A percentile compares a stretch with the other conserved stretches of the same genome.
These are phyloP conservation scores for Sardinella longiceps DNA, from an alignment of 2,797 vertebrate species.

Conservation along the genomic window DNA sequence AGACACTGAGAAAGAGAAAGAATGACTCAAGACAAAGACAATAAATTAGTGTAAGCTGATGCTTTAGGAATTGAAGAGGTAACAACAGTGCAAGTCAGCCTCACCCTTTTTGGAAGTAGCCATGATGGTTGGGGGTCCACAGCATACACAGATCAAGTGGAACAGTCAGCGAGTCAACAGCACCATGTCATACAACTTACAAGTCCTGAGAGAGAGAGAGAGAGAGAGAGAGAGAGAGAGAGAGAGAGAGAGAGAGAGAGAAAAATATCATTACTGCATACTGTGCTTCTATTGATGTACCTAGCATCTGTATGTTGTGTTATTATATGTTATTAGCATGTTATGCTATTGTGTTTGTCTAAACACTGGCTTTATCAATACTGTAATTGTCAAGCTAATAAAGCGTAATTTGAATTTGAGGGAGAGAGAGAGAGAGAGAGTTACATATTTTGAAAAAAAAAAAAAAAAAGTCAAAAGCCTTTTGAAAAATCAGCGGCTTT, in stretches of 20 bases:
- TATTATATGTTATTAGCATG: too few species aligned
- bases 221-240: not conserved
- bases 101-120: slow-evolving; percentile 52
- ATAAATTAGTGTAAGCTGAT: not conserved
- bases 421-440: not conserved
- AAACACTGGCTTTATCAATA: too few species aligned
- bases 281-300: too few species aligned
- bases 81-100: too few species aligned
- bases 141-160: slow-evolving; percentile 14
- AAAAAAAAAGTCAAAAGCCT: not conserved
- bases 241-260: not conserved
- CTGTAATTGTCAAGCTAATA: too few species aligned
- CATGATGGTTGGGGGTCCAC: slow-evolving; percentile 33
- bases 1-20: not conserved
- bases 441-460: not conserved
- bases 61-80: not conserved
- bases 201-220: not conserved
- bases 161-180: not conserved
- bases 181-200: slow-evolving; percentile 24
- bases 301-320: too few species aligned
- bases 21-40: not conserved
- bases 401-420: too few species aligned
- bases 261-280: too few species aligned
- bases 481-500: not conserved
- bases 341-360: too few species aligned